Percentiles rank a stretch among this genome's conserved stretches.
phyloP scores from a whole-genome alignment of 2,888 invertebrate genomes.

The Pollenia amentaria region DNA sequence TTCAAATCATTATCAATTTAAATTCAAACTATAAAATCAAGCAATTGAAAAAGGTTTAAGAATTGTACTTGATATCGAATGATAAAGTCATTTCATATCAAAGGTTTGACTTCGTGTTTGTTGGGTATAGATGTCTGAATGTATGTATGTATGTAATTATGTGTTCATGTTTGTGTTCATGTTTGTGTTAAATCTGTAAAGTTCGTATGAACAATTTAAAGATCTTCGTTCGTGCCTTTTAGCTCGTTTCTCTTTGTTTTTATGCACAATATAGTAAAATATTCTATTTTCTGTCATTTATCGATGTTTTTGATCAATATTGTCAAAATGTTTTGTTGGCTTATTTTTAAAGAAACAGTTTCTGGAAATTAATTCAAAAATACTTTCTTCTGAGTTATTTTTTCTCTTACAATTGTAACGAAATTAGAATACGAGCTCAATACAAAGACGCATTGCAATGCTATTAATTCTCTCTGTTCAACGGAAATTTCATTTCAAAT shows the following conservation, averaged over 20 bases:
- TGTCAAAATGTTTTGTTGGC: slow-evolving; percentile 44
- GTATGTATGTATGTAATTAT: not conserved
- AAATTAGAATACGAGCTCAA: slow-evolving; percentile 3
- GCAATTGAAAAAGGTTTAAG: too few relatives aligned
- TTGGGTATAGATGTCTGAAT: not conserved
- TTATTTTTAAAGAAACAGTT: slow-evolving; percentile 25
- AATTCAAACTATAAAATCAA: too few relatives aligned
- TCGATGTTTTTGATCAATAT: slow-evolving; percentile 59
- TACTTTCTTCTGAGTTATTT: slow-evolving; percentile 17
- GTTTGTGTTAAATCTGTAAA: slow-evolving; percentile 16
- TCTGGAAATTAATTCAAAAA: slow-evolving; percentile 46
- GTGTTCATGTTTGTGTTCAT: too few relatives aligned
- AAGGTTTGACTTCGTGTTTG: not conserved
- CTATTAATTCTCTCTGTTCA: not conserved
- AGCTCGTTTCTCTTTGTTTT: not conserved
- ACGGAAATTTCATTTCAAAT: slow-evolving; percentile 22
- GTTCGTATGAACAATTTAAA: slow-evolving; percentile 47
- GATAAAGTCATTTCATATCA: too few relatives aligned
- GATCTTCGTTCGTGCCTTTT: slow-evolving; percentile 49
- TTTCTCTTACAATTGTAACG: not conserved
- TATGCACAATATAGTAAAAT: not conserved
- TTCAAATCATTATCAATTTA: too few relatives aligned
- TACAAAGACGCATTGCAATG: not conserved
- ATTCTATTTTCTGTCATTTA: slow-evolving; percentile 22
- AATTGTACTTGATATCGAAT: too few relatives aligned